phyloP scores from a whole-genome alignment of 2,113 vertebrate species.

The Sceloporus tristichus region DNA sequence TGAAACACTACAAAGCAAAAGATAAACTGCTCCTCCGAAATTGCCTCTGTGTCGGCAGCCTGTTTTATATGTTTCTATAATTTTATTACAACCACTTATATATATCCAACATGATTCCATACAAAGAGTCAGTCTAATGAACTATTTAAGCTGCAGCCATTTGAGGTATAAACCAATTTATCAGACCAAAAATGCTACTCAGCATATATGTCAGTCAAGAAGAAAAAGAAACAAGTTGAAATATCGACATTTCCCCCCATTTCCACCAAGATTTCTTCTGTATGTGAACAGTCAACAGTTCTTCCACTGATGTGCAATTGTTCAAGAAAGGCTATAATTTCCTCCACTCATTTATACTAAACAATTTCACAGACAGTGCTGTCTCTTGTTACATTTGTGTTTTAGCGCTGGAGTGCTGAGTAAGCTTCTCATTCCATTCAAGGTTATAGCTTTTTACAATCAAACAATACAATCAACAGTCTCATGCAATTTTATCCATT shows the following conservation, averaged over 20 bases:
- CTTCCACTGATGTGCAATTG: not conserved
- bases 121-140: conserved; percentile 53
- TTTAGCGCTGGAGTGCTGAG: not conserved
- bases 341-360: not conserved
- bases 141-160: conserved; percentile 52
- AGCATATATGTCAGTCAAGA: conserved; percentile 1
- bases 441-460: not conserved
- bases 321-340: conserved; percentile 2
- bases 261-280: not conserved
- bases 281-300: conserved; percentile 32
- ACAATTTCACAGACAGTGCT: not conserved
- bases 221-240: conserved; percentile 36
- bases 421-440: not conserved
- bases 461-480: not conserved
- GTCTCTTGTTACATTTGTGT: not conserved
- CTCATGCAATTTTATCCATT: not conserved
- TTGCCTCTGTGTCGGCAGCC: conserved; percentile 53
- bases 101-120: conserved; percentile 48
- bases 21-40: conserved; percentile 60
- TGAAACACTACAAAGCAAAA: conserved; percentile 60
- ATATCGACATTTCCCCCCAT: not conserved
- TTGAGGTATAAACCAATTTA: conserved; percentile 56
- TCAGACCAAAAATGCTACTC: conserved; percentile 55
- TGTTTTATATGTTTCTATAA: conserved; percentile 65
- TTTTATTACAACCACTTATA: conserved; percentile 71